Evolutionary conservation across 2,113 vertebrate genomes (phyloP), one percentile per base, ranked within the genome.

Genomic region (Lampris megalopsis): DNA sequence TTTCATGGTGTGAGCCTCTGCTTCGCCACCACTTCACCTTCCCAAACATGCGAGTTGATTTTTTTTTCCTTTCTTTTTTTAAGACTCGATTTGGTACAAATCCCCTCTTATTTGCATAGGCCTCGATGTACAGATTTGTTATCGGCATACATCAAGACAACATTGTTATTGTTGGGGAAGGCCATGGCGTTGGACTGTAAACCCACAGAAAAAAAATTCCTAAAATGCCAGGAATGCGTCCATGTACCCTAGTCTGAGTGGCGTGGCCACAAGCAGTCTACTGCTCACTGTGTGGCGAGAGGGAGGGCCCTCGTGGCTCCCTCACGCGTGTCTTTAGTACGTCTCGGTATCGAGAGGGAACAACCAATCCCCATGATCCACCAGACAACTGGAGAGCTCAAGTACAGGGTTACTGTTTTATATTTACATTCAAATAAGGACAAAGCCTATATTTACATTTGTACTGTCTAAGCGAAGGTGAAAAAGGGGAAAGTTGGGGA

Each of bases 171-270:
- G 66, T 48, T 45, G 67, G 77, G 77, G 83, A 81, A 65, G 76
- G 73, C 69, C 68, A 70, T 75, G 82, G 63, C 60, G 58, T 81
- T 49, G 58, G 66, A 58, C 54, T 67, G 76, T 75, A 77, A 83
- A 81, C 56, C 62, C 78, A 88, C 75, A 42, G 61, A 86, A 84
- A 85, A 88, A 85, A 80, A 83, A 86, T 89, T 83, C 75, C 58
- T 76, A 83, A 86, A 91, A 92, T 89, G 80, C 60, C 56, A 68
- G 85, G 89, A 92, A 88, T 90, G 86, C 35, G 67, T 65, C 60
- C 75, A 4, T 82, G 74, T 79, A 69, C 75, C 37, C 56, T 69
- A 73, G 69, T 59, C 66, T 66, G 76, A 61, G 74, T 66, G 80
- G 79, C 48, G 59, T 79, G 81, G 79, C 79, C 82, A 82, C 84